Base-by-base conservation (phyloP, 2,888 invertebrate genomes). In the Orthosia cruda region DNA sequence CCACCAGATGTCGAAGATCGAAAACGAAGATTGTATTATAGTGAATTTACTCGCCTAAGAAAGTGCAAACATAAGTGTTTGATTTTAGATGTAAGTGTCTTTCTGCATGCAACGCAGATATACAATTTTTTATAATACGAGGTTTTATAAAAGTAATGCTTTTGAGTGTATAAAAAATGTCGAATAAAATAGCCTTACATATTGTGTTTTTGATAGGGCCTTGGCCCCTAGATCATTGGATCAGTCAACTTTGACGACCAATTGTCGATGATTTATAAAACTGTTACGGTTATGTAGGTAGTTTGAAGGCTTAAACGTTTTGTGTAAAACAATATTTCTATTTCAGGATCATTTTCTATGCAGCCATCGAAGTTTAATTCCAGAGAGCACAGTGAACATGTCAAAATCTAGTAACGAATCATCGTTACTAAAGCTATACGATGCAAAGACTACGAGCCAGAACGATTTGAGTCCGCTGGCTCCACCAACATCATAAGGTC, bases 31-130 rank as follows among this genome's bases (percentile, higher is more conserved):
- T 88, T 86, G 63, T 80, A 78, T 62, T 95, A 91, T 79, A 89
- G 91, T 70, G 91, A 92, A 71, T 89, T 88, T 13, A 77, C 90
- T n/a, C 85, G 89, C 64, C 87, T 89, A 61, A 89, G 92, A 58
- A 90, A 89, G 63, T 95, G 95, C 80, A 86, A 69, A 58, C 95
- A 95, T 70, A 89, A 91, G 45, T 95, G 94, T 77, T 84, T 92
- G 54, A 71, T 92, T 40, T 75, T 94, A 71, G 94, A 95, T 81
- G 95, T 95, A 72, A 93, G 94, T 92, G 59, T 32, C 1, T 40
- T 49, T 12, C 1, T 26, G 26, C 18, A 18, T 26, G n/a, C 3
- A 32, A 40, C 26, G 49, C 23, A 15, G 0, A 20, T 3, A 73
- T 72, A 20, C 9, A n/a, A 11, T 2, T 9, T 18, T 26, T 32